These are phyloP conservation scores for Procavia capensis DNA, from an alignment of 2,113 vertebrate genomes.

Conservation along the genomic window DNA sequence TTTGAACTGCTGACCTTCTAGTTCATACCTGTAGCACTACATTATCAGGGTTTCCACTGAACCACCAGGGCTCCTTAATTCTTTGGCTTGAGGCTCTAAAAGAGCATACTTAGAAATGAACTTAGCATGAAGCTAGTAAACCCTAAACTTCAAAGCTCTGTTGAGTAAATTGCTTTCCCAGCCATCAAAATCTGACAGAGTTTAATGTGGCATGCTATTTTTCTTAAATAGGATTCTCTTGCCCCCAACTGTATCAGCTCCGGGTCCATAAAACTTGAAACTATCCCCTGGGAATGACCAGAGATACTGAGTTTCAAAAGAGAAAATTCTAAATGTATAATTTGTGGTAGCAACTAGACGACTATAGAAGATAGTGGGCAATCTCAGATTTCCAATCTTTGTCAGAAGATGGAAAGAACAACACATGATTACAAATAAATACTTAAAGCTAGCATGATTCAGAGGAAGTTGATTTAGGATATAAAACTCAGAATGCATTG, in stretches of 20 bases:
- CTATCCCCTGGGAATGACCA: not conserved
- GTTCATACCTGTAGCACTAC: not conserved
- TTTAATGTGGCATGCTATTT: not conserved
- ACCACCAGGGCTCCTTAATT: not conserved
- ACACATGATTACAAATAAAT: not conserved
- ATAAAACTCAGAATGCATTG: not conserved
- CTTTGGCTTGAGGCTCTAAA: not conserved
- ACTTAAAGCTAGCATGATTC: not conserved
- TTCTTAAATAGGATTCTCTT: not conserved
- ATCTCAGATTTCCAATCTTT: constrained; percentile 9
- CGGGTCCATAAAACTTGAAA: not conserved
- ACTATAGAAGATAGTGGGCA: not conserved
- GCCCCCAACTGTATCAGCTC: not conserved
- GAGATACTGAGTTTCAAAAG: not conserved
- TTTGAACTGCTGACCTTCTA: not conserved
- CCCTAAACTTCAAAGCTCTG: not conserved
- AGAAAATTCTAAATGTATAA: not conserved
- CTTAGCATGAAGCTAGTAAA: not conserved
- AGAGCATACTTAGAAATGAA: not conserved
- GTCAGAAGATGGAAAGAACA: not conserved
- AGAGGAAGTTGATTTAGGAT: not conserved
- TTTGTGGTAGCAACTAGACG: not conserved
- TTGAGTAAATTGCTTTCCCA: not conserved
- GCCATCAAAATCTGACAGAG: not conserved
- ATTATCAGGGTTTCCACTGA: not conserved